These are phyloP conservation scores for Exaiptasia diaphana DNA, from an alignment of 64 coral and sea anemone species.

Conservation along the genomic window DNA sequence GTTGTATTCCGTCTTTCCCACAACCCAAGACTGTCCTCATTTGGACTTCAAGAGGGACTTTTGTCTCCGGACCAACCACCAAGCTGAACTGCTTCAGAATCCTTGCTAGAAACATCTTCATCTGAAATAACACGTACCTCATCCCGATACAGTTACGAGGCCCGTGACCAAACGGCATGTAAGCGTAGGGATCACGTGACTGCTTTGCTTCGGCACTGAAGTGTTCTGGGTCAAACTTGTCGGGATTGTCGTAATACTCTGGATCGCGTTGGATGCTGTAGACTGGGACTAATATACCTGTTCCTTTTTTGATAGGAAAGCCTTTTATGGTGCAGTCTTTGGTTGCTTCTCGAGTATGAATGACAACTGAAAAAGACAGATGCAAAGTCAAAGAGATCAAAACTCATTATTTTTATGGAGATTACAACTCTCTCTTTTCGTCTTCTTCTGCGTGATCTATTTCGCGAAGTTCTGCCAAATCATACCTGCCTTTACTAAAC, in stretches of 20 bases:
- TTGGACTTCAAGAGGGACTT: neutral
- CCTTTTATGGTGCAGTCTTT: neutral
- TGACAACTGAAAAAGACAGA: neutral
- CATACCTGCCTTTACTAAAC: too few relatives aligned
- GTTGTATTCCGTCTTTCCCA: neutral
- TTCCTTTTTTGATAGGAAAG: neutral
- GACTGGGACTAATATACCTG: neutral
- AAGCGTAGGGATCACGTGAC: conserved; percentile 31
- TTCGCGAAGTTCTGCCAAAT: too few relatives aligned
- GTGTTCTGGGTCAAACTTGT: conserved; percentile 39
- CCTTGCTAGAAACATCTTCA: neutral
- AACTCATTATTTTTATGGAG: neutral
- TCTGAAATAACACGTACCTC: conserved; percentile 8
- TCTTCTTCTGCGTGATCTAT: too few relatives aligned
- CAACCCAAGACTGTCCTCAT: neutral
- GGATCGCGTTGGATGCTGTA: neutral
- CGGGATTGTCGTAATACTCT: too few relatives aligned
- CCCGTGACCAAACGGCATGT: conserved; percentile 34
- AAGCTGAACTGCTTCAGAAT: neutral
- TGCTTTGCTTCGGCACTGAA: conserved; percentile 9
- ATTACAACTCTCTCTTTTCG: too few relatives aligned
- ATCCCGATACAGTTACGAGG: conserved; percentile 51
- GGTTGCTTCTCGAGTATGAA: neutral
- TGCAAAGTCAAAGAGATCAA: neutral
- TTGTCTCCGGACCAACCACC: neutral